Base-by-base conservation (phyloP, 2,113 vertebrate genomes). In the Scophthalmus maximus region DNA sequence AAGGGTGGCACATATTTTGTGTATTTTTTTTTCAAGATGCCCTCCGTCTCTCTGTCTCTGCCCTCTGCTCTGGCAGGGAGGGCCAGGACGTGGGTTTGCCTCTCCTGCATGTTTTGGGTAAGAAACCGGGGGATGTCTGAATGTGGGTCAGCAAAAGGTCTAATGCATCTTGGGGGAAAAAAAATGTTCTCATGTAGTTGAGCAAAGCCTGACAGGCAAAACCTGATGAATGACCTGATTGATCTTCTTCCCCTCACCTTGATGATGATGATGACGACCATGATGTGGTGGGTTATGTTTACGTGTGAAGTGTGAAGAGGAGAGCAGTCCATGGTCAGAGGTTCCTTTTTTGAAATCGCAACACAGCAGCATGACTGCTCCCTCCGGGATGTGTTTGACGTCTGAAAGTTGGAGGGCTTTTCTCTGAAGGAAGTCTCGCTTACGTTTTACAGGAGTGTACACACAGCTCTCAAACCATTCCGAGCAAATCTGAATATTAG, bases 91-190 rank as follows among this genome's bases (percentile, higher is more conserved):
- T 95, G 95, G 95, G 93, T 96, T 68, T 96, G 95, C 82, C 92
- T 96, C 68, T 95, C 95, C 88, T 96, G 95, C 88, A 94, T 96
- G 95, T 95, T 96, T 62, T 96, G 95, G 95, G 95, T 96, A 94
- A 91, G 92, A 65, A 22, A 44, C 17, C 18, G 1, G 15, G 14
- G 30, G 10, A 1, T 3, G 18, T 18, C 8, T 55, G 53, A 11
- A 18, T 2, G 9, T 36, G 22, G 23, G 47, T 9, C 27, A 14
- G 53, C 11, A 10, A 22, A 46, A 46, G 49, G 14, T 46, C 22
- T 26, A 6, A 10, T 5, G 11, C 10, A 15, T n/a, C 23, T 26
- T 9, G 4, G 29, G 14, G n/a, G n/a, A n/a, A n/a, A n/a, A n/a
- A n/a, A n/a, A n/a, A n/a, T n/a, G n/a, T n/a, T n/a, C n/a, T n/a